Evolutionary conservation across 2,888 invertebrate genomes (phyloP).

Genomic region (Cotesia congregata): DNA sequence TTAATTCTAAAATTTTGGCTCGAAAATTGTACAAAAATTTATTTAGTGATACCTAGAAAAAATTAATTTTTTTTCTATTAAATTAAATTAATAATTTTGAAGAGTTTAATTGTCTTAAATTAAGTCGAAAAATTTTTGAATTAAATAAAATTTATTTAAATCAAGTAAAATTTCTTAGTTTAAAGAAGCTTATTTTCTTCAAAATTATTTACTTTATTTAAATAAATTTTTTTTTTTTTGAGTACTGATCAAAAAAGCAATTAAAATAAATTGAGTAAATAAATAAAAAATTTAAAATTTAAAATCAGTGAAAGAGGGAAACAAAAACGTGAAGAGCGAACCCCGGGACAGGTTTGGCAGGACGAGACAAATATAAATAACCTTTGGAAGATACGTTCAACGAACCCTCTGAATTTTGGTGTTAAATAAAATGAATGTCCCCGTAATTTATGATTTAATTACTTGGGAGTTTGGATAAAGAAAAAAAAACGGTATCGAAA

Average conservation of each 20-base stretch:
- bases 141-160: too few relatives aligned
- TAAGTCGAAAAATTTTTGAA: too few relatives aligned
- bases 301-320: neutral
- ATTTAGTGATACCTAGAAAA: too few relatives aligned
- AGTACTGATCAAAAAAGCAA: neutral
- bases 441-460: too few relatives aligned
- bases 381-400: constrained; percentile 9
- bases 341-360: constrained; percentile 13
- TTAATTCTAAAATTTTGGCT: too few relatives aligned
- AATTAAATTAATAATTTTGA: too few relatives aligned
- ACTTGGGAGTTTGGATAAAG: neutral
- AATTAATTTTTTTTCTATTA: too few relatives aligned
- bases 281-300: neutral
- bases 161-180: too few relatives aligned
- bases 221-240: neutral
- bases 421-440: neutral
- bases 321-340: neutral
- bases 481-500: neutral
- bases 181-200: too few relatives aligned
- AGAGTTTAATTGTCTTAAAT: too few relatives aligned
- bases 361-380: constrained; percentile 28
- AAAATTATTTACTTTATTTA: neutral
- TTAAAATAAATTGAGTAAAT: neutral
- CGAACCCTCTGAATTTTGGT: constrained; percentile 11
- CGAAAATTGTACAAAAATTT: too few relatives aligned